Evolutionary conservation across 2,113 vertebrate species (phyloP).

Genomic region (Antigone vipio): DNA sequence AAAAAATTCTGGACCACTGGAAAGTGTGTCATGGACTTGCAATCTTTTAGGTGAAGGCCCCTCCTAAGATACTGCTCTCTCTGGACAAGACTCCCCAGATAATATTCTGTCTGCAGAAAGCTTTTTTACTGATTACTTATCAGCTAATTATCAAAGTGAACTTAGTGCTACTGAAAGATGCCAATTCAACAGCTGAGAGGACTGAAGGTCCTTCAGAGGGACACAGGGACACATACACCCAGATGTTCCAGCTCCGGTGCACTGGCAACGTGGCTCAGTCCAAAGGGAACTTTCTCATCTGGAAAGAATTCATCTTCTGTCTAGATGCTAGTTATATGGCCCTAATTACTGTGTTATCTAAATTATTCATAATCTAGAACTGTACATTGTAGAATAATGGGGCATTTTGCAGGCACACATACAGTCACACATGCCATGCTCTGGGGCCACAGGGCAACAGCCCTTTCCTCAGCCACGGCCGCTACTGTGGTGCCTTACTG

Average conservation of each 20-base stretch:
- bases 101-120: not conserved
- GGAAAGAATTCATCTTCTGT: not conserved
- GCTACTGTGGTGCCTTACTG: accelerated
- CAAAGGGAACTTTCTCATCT: slow-evolving; percentile 27
- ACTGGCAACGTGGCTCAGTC: not conserved
- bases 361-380: not conserved
- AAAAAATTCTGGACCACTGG: not conserved
- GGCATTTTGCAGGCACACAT: not conserved
- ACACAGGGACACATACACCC: not conserved
- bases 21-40: not conserved
- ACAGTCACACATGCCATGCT: accelerated
- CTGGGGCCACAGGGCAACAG: not conserved
- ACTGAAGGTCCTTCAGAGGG: not conserved
- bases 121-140: not conserved
- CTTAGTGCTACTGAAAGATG: slow-evolving; percentile 7
- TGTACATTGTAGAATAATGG: not conserved
- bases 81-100: not conserved
- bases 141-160: not conserved
- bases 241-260: not conserved
- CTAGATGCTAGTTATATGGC: not conserved
- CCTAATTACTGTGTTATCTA: slow-evolving; percentile 13
- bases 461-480: not conserved
- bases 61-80: not conserved
- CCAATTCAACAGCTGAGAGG: not conserved
- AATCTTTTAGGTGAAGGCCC: not conserved